Evolutionary conservation across 2,797 vertebrate genomes (phyloP), one percentile per base, ranked within the genome.

Genomic region (Morus bassanus): DNA sequence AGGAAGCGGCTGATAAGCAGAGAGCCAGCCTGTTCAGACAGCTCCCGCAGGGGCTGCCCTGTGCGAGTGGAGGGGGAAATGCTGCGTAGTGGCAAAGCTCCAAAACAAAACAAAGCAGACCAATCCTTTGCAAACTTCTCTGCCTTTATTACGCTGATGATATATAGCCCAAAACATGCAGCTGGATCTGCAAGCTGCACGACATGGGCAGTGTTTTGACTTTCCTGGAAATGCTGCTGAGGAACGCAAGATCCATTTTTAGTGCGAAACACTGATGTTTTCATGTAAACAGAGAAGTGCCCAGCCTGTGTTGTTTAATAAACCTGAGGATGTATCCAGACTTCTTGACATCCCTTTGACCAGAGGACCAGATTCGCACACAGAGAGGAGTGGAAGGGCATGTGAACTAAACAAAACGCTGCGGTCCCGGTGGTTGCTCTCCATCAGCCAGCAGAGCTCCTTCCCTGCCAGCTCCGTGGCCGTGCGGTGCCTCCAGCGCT

Each of bases 1-100:
- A 93, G 78, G 85, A 93, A 93, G 85, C 46, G 7, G 72, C 73
- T 70, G 92, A 87, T 91, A 79, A 94, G 83, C 69, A 89, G 86
- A 46, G 82, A 76, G 50, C 37, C 64, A 53, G 56, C 35, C 51
- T 70, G 39, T 30, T 88, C 43, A 27, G 53, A 24, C 11, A 56
- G 53, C 88, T 96, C 93, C 73, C 21, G 57, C 81, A 51, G 61
- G 57, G 60, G 39, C 88, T 65, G 68, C 54, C 73, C 67, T 33
- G 53, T 12, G 25, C 5, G 0, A 88, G 83, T 3, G 2, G 12
- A 15, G 51, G 39, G 94, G 91, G 64, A 91, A 77, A 51, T 65
- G 78, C 18, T 1, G 0, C 7, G 69, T 25, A 70, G 37, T 19
- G 1, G 2, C 75, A 53, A 24, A 88, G 61, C 67, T 81, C 60